Evolutionary conservation across 2,797 vertebrate genomes (phyloP).

Genomic region (Tokudaia tokunoshimensis): DNA sequence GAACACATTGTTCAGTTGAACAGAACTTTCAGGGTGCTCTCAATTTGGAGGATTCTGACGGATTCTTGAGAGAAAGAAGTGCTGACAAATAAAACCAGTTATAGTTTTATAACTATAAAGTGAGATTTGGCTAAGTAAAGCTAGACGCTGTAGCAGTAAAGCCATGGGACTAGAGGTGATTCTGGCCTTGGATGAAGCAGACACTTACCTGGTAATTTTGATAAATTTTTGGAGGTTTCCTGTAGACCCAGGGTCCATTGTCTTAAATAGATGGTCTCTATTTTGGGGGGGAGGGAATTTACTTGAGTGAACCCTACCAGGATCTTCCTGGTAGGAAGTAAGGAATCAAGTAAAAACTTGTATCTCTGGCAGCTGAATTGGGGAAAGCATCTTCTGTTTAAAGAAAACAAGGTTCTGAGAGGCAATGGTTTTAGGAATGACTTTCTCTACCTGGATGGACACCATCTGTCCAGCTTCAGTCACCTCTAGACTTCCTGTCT

Average conservation of each 20-base stretch:
- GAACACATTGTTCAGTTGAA: neutral
- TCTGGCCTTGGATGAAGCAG: slow-evolving; percentile 12
- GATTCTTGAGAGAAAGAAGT: neutral
- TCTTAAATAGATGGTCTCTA: neutral
- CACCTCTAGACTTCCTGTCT: neutral
- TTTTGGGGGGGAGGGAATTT: neutral
- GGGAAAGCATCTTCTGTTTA: neutral
- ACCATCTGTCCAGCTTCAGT: neutral
- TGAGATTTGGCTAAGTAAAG: neutral
- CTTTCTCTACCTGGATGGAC: neutral
- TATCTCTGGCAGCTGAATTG: neutral
- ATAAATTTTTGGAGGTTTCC: slow-evolving; percentile 26
- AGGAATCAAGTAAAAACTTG: neutral
- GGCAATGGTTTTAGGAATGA: neutral
- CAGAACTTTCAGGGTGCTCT: slow-evolving; percentile 6
- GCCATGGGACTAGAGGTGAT: neutral
- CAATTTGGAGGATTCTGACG: neutral
- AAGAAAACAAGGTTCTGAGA: neutral
- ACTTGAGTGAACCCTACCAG: neutral
- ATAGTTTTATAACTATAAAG: too few species aligned
- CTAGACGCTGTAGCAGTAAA: neutral
- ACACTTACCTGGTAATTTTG: neutral
- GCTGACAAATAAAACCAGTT: neutral
- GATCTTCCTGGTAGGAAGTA: neutral
- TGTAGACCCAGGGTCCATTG: neutral